Evolutionary conservation across 2,888 invertebrate species (phyloP).

Genomic region (Acanthosepion esculentum): DNA sequence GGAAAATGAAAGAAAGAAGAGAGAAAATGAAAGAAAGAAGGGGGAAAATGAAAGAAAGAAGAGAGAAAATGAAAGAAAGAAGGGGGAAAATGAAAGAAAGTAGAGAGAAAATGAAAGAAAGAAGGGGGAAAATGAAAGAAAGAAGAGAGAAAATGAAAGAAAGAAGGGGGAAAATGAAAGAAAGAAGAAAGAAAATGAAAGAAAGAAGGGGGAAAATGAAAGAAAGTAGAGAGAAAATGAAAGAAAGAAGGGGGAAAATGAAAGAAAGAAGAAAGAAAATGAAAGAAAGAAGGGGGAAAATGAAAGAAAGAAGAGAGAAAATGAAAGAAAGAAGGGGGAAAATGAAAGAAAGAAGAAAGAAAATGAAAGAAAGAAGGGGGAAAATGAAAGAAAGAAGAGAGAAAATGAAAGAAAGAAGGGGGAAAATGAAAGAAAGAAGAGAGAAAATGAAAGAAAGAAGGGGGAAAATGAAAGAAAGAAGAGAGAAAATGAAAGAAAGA

Average conservation of each 20-base stretch:
- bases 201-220: too few species aligned
- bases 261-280: not conserved
- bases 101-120: not conserved
- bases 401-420: not conserved
- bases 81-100: not conserved
- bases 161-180: not conserved
- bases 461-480: not conserved
- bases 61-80: not conserved
- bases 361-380: not conserved
- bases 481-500: not conserved
- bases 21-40: not conserved
- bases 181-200: too few species aligned
- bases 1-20: not conserved
- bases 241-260: too few species aligned
- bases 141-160: not conserved
- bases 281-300: not conserved
- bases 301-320: not conserved
- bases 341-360: not conserved
- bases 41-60: not conserved
- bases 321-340: not conserved
- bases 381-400: not conserved
- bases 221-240: too few species aligned
- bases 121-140: not conserved
- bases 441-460: too few species aligned
- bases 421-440: not conserved